Evolutionary conservation across 2,888 invertebrate species (phyloP).

Genomic region (Cylloceria caligata): DNA sequence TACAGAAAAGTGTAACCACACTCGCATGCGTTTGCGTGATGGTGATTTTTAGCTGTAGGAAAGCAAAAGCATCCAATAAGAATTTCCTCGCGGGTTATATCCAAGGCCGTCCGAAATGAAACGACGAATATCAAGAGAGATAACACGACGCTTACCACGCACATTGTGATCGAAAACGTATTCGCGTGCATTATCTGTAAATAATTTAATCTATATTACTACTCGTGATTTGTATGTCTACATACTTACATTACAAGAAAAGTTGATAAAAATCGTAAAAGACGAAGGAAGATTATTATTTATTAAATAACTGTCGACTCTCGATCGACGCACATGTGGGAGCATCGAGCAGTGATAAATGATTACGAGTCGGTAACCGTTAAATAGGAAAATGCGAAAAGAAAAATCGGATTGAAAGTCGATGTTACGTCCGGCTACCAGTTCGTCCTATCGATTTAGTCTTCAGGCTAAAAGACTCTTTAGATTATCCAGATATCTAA

Average conservation of each 20-base stretch:
- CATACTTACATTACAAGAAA: constrained; percentile 59
- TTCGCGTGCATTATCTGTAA: constrained; percentile 84
- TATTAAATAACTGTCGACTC: constrained; percentile 54
- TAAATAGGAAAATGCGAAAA: constrained; percentile 23
- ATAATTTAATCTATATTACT: constrained; percentile 76
- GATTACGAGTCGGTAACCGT: constrained; percentile 40
- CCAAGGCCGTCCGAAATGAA: constrained; percentile 63
- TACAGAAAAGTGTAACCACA: constrained; percentile 17
- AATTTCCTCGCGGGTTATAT: constrained; percentile 49
- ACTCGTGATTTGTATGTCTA: constrained; percentile 71
- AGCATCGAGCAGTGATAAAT: constrained; percentile 49
- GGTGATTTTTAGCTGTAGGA: constrained; percentile 25
- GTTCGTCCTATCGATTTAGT: constrained; percentile 62
- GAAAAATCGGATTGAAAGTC: constrained; percentile 20
- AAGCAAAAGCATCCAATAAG: constrained; percentile 16
- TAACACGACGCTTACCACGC: constrained; percentile 68
- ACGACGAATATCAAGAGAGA: constrained; percentile 58
- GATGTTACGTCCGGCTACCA: constrained; percentile 30
- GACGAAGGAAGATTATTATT: constrained; percentile 57
- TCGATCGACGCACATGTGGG: constrained; percentile 47
- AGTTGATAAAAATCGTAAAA: constrained; percentile 31
- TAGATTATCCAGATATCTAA: constrained; percentile 70
- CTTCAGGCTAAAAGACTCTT: constrained; percentile 72
- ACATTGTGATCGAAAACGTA: constrained; percentile 84
- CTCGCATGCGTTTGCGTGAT: constrained; percentile 16